Base-by-base conservation (phyloP, 2,888 invertebrate species). In the Drosophila setosimentum region DNA sequence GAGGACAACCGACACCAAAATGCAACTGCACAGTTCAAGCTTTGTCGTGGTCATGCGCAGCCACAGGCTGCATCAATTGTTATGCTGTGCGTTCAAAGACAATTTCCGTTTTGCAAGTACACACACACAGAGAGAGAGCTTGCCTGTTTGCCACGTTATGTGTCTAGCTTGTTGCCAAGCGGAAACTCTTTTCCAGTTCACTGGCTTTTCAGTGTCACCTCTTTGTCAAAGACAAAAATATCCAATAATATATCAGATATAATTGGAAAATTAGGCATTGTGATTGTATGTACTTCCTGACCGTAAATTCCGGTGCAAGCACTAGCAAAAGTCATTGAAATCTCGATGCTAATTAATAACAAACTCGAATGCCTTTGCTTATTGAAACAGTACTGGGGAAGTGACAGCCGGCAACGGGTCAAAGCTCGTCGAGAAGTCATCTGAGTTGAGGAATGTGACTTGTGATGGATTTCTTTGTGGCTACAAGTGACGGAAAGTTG, bases 31-130 rank as follows among this genome's bases (percentile, higher is more conserved):
- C 2, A 37, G 27, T 4, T 55, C 29, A 29, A 21, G 48, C 10
- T 49, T 32, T 45, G n/a, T 42, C 18, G 45, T 27, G 18, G 27
- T 18, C 35, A 13, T 29, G 27, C 48, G 16, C 45, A 30, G 67
- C 30, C 57, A 35, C n/a, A n/a, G 29, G 21, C 35, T 24, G 33
- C 45, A 30, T 24, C 29, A 42, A 29, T 49, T 49, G 53, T 53
- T 30, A 21, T 48, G 45, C 42, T 29, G 49, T 51, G 59, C 51
- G 42, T 63, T 50, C 60, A 68, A 68, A 68, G 66, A 63, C 78
- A 73, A 76, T 78, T 78, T 78, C 73, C 78, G 61, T 24, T 63
- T 58, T 4, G 54, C 50, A 71, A 77, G 64, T 50, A 68, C 53
- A 73, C 21, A 60, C 18, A 35, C 10, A 24, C 13, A 24, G 4